These are phyloP conservation scores for Trachelipus rathkii DNA, from an alignment of 1,140 invertebrate genomes.

Conservation along the genomic window DNA sequence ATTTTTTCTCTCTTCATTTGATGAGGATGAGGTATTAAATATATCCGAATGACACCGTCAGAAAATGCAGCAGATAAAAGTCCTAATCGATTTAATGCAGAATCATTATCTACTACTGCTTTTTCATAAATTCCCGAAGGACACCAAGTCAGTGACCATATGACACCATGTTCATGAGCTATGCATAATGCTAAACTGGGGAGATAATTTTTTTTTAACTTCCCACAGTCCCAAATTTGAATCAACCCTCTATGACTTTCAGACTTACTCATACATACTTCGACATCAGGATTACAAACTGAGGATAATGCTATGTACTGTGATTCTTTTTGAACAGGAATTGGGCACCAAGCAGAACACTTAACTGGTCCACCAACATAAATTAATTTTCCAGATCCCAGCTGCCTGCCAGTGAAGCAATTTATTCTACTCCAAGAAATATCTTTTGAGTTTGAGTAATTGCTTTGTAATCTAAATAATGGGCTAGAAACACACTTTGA, in stretches of 20 bases:
- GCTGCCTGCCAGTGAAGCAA: background rate
- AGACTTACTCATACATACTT: background rate
- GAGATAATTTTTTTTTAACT: slow-evolving; percentile 46
- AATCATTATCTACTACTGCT: background rate
- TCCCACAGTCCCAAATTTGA: slow-evolving; percentile 60
- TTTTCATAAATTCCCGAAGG: slow-evolving; percentile 62
- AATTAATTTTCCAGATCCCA: background rate
- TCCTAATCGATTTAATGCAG: slow-evolving; percentile 57
- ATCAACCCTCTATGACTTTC: slow-evolving; percentile 51
- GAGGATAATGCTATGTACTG: background rate
- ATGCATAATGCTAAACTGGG: slow-evolving; percentile 57
- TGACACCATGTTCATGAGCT: slow-evolving; percentile 61
- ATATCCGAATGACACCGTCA: slow-evolving; percentile 61
- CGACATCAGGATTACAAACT: background rate
- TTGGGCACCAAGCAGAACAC: background rate
- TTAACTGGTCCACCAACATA: background rate
- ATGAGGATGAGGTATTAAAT: slow-evolving; percentile 58
- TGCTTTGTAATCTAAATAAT: background rate
- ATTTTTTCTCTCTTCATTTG: slow-evolving; percentile 45
- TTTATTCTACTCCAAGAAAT: background rate
- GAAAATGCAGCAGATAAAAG: slow-evolving; percentile 65
- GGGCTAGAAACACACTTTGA: background rate
- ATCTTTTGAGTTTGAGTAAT: background rate
- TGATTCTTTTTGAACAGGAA: background rate
- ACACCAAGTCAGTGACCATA: slow-evolving; percentile 70